Evolutionary conservation across 2,888 invertebrate genomes (phyloP).

Genomic region (Lepidonotus clava): DNA sequence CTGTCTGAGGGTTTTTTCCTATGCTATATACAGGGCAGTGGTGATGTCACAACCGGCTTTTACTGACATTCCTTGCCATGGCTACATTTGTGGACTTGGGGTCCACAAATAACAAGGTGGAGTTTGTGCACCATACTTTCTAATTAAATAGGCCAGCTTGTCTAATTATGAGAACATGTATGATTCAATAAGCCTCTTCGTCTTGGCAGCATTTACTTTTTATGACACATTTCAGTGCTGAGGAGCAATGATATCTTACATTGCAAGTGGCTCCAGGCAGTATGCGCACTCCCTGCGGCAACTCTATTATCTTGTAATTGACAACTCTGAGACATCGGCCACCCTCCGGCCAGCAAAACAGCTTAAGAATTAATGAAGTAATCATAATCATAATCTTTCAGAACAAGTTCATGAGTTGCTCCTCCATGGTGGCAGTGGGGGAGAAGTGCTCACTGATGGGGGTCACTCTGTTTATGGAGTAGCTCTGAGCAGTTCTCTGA

Average conservation of each 20-base stretch:
- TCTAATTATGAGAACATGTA: background rate
- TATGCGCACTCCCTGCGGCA: background rate
- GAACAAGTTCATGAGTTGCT: conserved; percentile 12
- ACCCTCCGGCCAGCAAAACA: background rate
- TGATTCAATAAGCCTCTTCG: conserved; percentile 16
- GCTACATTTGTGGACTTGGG: too few relatives aligned
- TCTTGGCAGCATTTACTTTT: background rate
- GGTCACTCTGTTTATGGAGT: background rate
- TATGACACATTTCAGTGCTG: too few relatives aligned
- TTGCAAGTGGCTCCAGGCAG: background rate
- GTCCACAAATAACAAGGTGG: too few relatives aligned
- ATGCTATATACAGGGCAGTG: too few relatives aligned
- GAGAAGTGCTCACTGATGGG: background rate
- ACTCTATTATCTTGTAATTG: conserved; percentile 25
- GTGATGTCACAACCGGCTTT: too few relatives aligned
- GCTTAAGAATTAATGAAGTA: conserved; percentile 33
- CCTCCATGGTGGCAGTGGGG: background rate
- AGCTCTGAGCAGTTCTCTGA: too few relatives aligned
- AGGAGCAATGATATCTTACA: background rate
- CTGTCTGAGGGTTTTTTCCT: too few relatives aligned
- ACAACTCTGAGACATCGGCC: background rate
- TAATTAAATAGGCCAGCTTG: conserved; percentile 24
- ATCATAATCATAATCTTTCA: conserved; percentile 12
- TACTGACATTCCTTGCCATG: too few relatives aligned
- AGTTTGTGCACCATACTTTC: background rate